Percentiles rank a stretch among this genome's conserved stretches.
phyloP scores from a whole-genome alignment of 1,140 invertebrate genomes.

The Brachionus sp. region DNA sequence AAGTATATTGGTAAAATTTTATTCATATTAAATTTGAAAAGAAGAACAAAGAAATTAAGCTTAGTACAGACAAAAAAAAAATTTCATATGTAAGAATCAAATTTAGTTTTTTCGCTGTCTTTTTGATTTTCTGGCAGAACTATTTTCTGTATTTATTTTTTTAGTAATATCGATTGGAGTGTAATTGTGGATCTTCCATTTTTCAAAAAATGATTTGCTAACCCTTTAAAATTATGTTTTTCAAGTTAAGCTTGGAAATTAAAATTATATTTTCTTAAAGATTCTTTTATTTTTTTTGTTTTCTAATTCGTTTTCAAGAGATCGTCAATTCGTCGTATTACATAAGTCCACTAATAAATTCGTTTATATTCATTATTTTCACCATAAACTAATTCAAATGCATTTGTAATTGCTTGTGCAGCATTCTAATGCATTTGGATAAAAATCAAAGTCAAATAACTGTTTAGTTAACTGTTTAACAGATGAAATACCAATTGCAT shows the following conservation, averaged over 20 bases:
- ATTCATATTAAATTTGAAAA: too few species aligned
- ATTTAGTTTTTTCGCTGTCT: too few species aligned
- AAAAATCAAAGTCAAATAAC: not conserved
- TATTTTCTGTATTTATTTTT: too few species aligned
- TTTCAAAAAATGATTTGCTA: not conserved
- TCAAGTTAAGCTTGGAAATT: not conserved
- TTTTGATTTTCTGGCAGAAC: too few species aligned
- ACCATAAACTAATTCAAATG: not conserved
- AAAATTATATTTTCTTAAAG: not conserved
- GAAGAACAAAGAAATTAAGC: too few species aligned
- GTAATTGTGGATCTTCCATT: not conserved
- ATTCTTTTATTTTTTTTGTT: not conserved
- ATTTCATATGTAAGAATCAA: too few species aligned
- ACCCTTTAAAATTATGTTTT: not conserved
- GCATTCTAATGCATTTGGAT: slow-evolving; percentile 4
- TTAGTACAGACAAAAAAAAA: too few species aligned
- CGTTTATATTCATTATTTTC: not conserved
- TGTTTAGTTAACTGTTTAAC: not conserved
- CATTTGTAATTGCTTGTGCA: not conserved
- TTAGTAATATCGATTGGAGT: too few species aligned
- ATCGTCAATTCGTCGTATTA: not conserved
- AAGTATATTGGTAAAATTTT: too few species aligned
- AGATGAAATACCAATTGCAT: not conserved
- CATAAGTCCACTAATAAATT: not conserved
- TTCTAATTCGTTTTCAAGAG: not conserved